Percentiles rank a stretch among this genome's conserved stretches.
Evolutionary conservation across 1,140 invertebrate genomes (phyloP).

Genomic region (Drosophila asahinai): DNA sequence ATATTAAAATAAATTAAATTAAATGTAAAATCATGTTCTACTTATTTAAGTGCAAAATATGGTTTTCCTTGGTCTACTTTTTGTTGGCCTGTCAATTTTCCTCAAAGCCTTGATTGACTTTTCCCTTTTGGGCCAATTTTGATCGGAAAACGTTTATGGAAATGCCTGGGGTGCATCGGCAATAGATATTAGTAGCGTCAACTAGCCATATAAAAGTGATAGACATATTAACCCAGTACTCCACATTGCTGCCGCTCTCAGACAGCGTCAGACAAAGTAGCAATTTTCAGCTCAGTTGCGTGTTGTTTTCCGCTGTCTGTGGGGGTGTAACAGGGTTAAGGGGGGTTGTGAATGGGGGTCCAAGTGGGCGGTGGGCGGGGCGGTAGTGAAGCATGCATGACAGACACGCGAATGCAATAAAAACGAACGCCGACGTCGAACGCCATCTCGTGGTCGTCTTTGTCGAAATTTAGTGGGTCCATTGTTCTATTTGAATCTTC

Average conservation of each 20-base stretch:
- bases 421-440: slow-evolving; percentile 50
- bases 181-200: slow-evolving; percentile 56
- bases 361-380: slow-evolving; percentile 13
- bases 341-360: slow-evolving; percentile 1
- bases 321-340: slow-evolving; percentile 1
- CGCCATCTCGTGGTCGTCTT: slow-evolving; percentile 1
- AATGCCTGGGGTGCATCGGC: not conserved
- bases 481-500: slow-evolving; percentile 46
- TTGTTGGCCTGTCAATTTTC: no score
- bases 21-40: not conserved
- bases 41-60: no score
- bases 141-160: not conserved
- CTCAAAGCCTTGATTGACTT: not conserved
- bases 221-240: slow-evolving; percentile 81
- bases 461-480: slow-evolving; percentile 55
- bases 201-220: slow-evolving; percentile 79
- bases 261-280: slow-evolving; percentile 64
- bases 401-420: slow-evolving; percentile 79
- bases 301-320: slow-evolving; percentile 33
- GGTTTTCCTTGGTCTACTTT: not conserved
- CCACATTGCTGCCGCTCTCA: slow-evolving; percentile 59
- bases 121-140: not conserved
- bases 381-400: slow-evolving; percentile 72
- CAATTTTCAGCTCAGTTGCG: slow-evolving; percentile 81
- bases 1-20: not conserved